Conservation (phyloP, 35 echinoderm and acorn worm species). For the Anneissia japonica region DNA sequence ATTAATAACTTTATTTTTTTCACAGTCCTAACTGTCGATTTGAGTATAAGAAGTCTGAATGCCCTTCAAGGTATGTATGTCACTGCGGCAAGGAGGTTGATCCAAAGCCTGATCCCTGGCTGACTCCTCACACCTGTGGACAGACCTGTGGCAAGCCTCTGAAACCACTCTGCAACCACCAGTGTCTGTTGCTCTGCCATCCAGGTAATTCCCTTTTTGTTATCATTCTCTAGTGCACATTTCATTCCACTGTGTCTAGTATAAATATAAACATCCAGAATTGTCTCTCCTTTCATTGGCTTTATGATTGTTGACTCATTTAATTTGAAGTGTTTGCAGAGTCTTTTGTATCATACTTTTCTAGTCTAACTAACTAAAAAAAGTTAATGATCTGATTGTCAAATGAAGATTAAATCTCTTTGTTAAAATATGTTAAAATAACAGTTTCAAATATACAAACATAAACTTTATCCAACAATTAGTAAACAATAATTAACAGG, state of each 20-base stretch:
- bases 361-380: no score
- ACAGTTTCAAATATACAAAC: no score
- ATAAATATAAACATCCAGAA: not conserved
- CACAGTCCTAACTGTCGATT: conserved; percentile 77
- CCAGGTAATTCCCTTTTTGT: conserved; percentile 52
- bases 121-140: conserved; percentile 88
- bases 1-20: not conserved
- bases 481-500: no score
- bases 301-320: not conserved
- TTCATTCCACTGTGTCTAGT: not conserved
- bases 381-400: no score
- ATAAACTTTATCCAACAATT: no score
- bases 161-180: conserved; percentile 69
- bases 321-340: not conserved
- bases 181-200: conserved; percentile 87
- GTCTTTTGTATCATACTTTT: no score
- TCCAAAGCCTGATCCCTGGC: conserved; percentile 77
- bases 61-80: conserved; percentile 63
- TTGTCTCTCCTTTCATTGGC: not conserved
- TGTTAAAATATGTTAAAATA: no score
- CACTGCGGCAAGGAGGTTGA: conserved; percentile 68
- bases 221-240: not conserved
- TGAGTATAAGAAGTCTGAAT: conserved; percentile 49
- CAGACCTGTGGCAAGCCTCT: conserved; percentile 66
- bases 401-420: no score